phyloP scores from a whole-genome alignment of 2,113 vertebrate genomes.

The Eublepharis macularius region DNA sequence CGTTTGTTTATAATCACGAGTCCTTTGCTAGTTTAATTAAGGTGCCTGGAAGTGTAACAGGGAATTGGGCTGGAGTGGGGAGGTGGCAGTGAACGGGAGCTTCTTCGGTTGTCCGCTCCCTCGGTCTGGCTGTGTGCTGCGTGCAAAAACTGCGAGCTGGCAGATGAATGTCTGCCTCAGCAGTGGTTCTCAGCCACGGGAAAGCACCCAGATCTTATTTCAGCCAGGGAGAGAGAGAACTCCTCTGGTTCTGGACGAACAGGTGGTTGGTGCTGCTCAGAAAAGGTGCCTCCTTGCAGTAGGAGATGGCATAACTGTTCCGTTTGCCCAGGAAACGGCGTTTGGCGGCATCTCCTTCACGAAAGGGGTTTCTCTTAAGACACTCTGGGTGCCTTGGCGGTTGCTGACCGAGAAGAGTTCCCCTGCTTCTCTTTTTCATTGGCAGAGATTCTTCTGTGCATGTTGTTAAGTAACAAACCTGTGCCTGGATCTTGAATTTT shows the following conservation, averaged over 20 bases:
- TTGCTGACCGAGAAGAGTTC: not conserved
- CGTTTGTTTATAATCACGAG: too few relatives aligned
- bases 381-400: not conserved
- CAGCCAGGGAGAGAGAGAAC: not conserved
- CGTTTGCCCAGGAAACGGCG: not conserved
- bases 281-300: not conserved
- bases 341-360: not conserved
- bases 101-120: not conserved
- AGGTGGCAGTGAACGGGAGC: not conserved
- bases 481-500: constrained; percentile 64
- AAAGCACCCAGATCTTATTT: not conserved
- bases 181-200: not conserved
- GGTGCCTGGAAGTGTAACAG: too few relatives aligned
- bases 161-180: not conserved
- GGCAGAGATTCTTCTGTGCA: not conserved
- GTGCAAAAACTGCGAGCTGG: not conserved
- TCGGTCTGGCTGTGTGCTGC: not conserved
- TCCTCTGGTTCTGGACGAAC: not conserved
- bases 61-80: too few relatives aligned
- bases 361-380: not conserved
- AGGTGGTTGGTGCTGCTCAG: not conserved
- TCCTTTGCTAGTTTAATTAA: too few relatives aligned
- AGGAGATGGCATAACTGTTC: not conserved
- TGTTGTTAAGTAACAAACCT: constrained; percentile 36
- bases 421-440: not conserved